Evolutionary conservation across 2,888 invertebrate genomes (phyloP), one percentile per base, ranked within the genome.

Genomic region (Desoria tigrina): DNA sequence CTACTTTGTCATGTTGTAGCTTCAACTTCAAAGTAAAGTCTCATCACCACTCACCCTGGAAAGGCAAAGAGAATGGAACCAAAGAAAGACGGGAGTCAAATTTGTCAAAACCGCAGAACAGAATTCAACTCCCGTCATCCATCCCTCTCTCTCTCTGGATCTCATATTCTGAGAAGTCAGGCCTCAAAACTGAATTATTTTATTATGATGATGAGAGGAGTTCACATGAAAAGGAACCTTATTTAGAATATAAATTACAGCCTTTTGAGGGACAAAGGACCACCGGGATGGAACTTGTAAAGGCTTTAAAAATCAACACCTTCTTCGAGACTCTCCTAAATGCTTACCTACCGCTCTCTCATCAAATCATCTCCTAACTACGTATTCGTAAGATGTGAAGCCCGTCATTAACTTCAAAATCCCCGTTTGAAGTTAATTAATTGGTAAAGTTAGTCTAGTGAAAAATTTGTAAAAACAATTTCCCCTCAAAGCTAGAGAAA

Each of bases 191-290:
- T 45, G 16, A 45, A 45, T 45, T 32, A 32, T 32, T 32, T 32
- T 32, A 32, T 32, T 45, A 45, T 45, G 45, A 45, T 45, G 45
- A 45, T 45, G 45, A 45, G 45, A 45, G 4, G 45, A 45, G 45
- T 45, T 45, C 45, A 18, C 45, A 45, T 45, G 45, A 45, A 45
- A 45, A 45, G 6, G n/a, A 45, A 6, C 9, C 21, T 9, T 45
- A 45, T 9, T 18, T n/a, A n/a, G n/a, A n/a, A 45, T 18, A 18
- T 45, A 45, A 16, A 45, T 45, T 45, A 45, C 45, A 18, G 9
- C 16, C n/a, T 45, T 45, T 6, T 45, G 4, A 45, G 21, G 45
- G n/a, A 45, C 45, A 18, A 45, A 45, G 39, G 45, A 45, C 45
- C 45, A 45, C 45, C 45, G n/a, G 45, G 16, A 45, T 45, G 16